A percentile compares a stretch with the other conserved stretches of the same genome.
Evolutionary conservation across 2,888 invertebrate genomes (phyloP).

Genomic region (Aspidiotus rigidus): DNA sequence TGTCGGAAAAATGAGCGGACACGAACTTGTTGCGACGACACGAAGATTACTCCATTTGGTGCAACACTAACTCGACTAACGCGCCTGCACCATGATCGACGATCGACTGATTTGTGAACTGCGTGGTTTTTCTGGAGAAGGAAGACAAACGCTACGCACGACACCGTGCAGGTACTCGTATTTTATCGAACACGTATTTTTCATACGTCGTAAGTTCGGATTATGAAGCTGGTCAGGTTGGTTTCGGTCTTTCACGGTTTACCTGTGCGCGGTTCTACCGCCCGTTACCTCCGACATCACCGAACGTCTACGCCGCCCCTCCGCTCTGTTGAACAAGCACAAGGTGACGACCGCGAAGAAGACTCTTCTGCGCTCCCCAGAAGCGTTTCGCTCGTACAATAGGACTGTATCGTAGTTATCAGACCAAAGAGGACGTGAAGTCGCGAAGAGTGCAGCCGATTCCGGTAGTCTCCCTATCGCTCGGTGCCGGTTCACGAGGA

Average conservation of each 20-base stretch:
- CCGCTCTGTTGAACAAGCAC: not conserved
- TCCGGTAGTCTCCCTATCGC: no score
- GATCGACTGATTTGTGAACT: no score
- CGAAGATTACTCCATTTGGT: not conserved
- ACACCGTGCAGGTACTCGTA: not conserved
- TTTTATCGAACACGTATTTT: not conserved
- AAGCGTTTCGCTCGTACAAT: no score
- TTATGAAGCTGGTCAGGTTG: slow-evolving; percentile 4
- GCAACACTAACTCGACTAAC: not conserved
- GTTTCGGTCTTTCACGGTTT: not conserved
- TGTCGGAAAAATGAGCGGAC: not conserved
- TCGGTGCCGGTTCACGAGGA: no score
- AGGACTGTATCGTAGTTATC: no score
- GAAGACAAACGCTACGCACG: not conserved
- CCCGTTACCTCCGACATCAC: not conserved
- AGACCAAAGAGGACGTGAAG: no score
- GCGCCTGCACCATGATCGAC: no score
- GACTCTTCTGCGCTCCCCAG: not conserved
- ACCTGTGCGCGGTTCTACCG: not conserved
- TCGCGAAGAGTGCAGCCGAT: no score
- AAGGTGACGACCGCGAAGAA: slow-evolving; percentile 4
- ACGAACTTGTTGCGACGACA: not conserved
- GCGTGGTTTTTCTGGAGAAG: not conserved
- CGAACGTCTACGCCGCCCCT: not conserved
- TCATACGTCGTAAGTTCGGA: slow-evolving; percentile 2